A percentile compares a stretch with the other conserved stretches of the same genome.
Evolutionary conservation across 2,113 vertebrate genomes (phyloP).

Genomic region (Xerus inauris): DNA sequence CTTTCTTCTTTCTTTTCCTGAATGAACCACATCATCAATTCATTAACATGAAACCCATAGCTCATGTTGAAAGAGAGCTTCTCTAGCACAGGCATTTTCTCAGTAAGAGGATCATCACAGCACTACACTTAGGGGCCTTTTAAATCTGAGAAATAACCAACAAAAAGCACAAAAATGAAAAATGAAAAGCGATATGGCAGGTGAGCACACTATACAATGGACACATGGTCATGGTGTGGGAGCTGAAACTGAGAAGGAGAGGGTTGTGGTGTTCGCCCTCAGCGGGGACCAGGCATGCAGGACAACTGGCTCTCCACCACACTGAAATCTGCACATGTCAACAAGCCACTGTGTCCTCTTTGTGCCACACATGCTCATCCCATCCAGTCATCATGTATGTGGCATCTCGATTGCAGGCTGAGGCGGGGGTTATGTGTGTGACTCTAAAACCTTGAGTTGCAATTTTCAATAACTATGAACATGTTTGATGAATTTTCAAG

Average conservation of each 20-base stretch:
- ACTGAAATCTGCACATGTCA: background rate
- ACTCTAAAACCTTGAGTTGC: background rate
- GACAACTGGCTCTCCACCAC: background rate
- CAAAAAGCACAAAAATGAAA: background rate
- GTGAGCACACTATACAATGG: background rate
- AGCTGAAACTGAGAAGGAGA: background rate
- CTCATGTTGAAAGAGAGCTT: fast-evolving
- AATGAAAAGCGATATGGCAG: background rate
- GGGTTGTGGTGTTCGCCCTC: background rate
- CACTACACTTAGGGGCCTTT: background rate
- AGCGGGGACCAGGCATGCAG: background rate
- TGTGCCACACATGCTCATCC: background rate
- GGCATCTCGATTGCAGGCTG: background rate
- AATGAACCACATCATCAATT: too few species aligned
- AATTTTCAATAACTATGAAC: background rate
- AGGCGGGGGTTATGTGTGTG: background rate
- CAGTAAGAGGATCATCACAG: background rate
- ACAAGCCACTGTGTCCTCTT: background rate
- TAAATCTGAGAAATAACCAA: background rate
- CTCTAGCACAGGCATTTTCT: too few species aligned
- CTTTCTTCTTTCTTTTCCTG: background rate
- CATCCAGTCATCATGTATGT: too few species aligned
- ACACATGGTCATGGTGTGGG: background rate
- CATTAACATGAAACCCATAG: background rate
- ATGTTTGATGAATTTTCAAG: background rate